Conservation (phyloP, 92 coral and sea anemone genomes). For the Epizoanthus scotinus region DNA sequence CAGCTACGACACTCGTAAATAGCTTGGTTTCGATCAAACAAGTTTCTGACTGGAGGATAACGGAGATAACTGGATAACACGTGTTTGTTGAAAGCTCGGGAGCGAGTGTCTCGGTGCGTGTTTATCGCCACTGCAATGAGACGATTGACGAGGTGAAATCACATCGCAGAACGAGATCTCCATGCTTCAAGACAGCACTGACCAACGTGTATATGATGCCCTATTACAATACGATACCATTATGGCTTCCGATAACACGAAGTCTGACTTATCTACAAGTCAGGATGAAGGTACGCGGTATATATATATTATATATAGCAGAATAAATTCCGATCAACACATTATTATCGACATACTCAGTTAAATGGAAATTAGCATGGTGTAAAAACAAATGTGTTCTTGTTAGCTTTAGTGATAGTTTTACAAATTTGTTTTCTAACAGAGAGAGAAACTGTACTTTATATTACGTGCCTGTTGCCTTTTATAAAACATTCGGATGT, state of each 20-base stretch:
- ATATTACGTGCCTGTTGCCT: too few species aligned
- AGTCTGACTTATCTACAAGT: too few species aligned
- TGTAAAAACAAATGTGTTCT: too few species aligned
- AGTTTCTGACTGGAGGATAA: not conserved
- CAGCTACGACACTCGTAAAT: not conserved
- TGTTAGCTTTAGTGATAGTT: too few species aligned
- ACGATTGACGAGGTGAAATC: slow-evolving; percentile 10
- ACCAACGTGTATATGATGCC: slow-evolving; percentile 19
- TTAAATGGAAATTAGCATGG: not conserved
- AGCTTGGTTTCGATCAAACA: not conserved
- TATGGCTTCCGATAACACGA: not conserved
- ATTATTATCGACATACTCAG: not conserved
- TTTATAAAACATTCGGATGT: too few species aligned
- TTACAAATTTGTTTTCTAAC: too few species aligned
- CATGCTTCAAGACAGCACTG: slow-evolving; percentile 31
- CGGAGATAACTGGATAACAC: not conserved
- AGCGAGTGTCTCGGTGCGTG: too few species aligned
- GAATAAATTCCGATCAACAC: not conserved
- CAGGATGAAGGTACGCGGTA: slow-evolving; percentile 26
- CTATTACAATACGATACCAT: slow-evolving; percentile 13
- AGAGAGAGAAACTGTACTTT: too few species aligned
- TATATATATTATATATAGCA: not conserved
- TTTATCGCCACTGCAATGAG: not conserved
- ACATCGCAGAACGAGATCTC: not conserved
- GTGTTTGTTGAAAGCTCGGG: not conserved